Evolutionary conservation across 2,797 vertebrate genomes (phyloP).

Genomic region (Dendrocincla tyrannina): DNA sequence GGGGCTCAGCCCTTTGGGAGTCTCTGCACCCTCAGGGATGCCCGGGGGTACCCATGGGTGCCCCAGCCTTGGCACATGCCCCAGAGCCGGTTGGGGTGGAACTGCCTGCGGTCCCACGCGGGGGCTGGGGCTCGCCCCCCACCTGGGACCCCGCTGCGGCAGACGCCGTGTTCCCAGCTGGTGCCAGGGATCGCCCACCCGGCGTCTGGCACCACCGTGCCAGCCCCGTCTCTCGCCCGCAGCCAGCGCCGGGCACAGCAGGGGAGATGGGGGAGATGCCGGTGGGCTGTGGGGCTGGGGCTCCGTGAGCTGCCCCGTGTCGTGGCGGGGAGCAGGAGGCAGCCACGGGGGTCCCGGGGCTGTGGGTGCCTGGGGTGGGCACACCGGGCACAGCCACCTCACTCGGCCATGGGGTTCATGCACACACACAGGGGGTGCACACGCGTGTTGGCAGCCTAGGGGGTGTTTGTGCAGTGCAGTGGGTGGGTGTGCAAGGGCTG

Average conservation of each 20-base stretch:
- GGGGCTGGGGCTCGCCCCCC: background rate
- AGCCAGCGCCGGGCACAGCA: background rate
- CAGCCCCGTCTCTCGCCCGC: background rate
- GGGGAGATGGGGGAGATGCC: background rate
- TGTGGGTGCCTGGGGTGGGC: rapidly evolving
- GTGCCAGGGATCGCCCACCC: slow-evolving; percentile 59
- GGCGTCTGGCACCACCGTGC: slow-evolving; percentile 42
- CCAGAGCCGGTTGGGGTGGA: background rate
- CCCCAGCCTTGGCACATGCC: background rate
- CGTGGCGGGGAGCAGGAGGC: background rate
- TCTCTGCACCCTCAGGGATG: background rate
- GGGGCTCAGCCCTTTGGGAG: background rate
- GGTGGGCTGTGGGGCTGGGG: background rate
- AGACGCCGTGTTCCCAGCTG: slow-evolving; percentile 17
- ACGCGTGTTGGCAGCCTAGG: background rate
- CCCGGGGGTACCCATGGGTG: background rate
- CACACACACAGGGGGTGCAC: rapidly evolving
- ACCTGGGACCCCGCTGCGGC: background rate
- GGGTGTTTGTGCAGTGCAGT: background rate
- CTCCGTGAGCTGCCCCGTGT: background rate
- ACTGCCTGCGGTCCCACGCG: background rate
- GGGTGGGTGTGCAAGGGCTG: background rate
- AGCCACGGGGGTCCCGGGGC: rapidly evolving
- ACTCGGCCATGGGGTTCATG: rapidly evolving
- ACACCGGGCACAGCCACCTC: rapidly evolving